Conservation (phyloP, 2,888 invertebrate species). For the Nomada goodeniana region DNA sequence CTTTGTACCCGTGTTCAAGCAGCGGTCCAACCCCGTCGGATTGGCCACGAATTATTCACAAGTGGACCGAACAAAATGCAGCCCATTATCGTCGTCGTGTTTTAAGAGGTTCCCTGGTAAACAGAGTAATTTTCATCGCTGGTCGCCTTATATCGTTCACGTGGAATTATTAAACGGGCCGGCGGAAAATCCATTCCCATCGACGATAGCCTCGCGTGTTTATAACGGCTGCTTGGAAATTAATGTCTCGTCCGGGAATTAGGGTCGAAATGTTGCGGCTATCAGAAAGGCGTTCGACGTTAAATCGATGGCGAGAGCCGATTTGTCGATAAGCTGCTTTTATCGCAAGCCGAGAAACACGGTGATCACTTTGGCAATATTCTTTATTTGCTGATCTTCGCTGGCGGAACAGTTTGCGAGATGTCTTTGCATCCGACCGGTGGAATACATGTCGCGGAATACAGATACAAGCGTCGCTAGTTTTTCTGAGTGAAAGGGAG, state of each 20-base stretch:
- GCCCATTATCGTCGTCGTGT: slow-evolving; percentile 25
- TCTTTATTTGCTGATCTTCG: neutral
- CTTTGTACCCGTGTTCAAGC: neutral
- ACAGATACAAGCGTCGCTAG: neutral
- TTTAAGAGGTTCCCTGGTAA: slow-evolving; percentile 4
- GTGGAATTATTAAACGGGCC: slow-evolving; percentile 1
- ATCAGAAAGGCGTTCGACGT: slow-evolving; percentile 14
- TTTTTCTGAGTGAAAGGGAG: neutral
- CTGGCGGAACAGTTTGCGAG: no score
- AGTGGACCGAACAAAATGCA: neutral
- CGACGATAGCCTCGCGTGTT: neutral
- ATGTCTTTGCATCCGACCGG: neutral
- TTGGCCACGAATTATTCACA: slow-evolving; percentile 21
- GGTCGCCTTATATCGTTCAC: neutral
- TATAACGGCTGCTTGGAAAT: slow-evolving; percentile 10
- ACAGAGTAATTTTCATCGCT: slow-evolving; percentile 13
- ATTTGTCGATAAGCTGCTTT: slow-evolving; percentile 29
- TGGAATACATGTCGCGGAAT: neutral
- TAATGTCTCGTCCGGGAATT: slow-evolving; percentile 14
- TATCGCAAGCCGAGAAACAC: slow-evolving; percentile 21
- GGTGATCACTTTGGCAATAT: neutral
- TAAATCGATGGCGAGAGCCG: slow-evolving; percentile 14
- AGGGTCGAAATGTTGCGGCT: neutral
- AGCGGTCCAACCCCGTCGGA: neutral
- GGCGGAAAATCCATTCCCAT: neutral